Conservation (phyloP, 2,797 vertebrate species). For the Psittacula derbiana region DNA sequence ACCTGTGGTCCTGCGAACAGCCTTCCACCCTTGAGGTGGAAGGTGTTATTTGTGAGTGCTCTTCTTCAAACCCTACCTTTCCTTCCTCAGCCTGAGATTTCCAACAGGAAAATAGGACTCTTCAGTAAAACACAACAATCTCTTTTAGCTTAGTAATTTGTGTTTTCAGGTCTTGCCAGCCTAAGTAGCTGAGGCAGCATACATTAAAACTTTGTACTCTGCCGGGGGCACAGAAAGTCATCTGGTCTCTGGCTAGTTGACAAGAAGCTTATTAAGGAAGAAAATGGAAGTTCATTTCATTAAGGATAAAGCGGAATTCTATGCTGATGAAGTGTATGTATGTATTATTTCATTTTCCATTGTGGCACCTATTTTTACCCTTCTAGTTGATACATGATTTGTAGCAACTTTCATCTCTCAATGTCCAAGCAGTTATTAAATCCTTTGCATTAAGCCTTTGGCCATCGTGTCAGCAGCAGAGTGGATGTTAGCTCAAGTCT, state of each 20-base stretch:
- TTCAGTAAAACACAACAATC: not conserved
- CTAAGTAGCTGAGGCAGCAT: fast-evolving
- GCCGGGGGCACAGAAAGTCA: fast-evolving
- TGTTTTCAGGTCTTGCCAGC: not conserved
- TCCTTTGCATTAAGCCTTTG: not conserved
- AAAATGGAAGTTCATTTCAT: not conserved
- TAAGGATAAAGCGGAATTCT: not conserved
- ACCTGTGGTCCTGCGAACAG: not conserved
- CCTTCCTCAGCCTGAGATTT: not conserved
- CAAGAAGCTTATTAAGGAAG: not conserved
- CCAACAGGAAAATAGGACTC: not conserved
- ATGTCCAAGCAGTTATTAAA: not conserved
- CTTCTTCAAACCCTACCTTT: not conserved
- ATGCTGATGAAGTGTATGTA: not conserved
- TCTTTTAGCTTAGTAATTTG: not conserved
- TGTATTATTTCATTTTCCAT: not conserved
- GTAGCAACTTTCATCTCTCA: not conserved
- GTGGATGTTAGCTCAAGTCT: not conserved
- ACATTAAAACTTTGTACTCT: not conserved
- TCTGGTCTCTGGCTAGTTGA: not conserved
- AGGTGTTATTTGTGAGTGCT: not conserved
- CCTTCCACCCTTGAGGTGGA: fast-evolving
- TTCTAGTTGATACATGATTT: not conserved
- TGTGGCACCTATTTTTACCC: not conserved
- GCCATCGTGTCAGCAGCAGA: not conserved